Evolutionary conservation across 37 sponge, comb jelly and placozoan species (phyloP).

Genomic region (Theonella swinhoei): DNA sequence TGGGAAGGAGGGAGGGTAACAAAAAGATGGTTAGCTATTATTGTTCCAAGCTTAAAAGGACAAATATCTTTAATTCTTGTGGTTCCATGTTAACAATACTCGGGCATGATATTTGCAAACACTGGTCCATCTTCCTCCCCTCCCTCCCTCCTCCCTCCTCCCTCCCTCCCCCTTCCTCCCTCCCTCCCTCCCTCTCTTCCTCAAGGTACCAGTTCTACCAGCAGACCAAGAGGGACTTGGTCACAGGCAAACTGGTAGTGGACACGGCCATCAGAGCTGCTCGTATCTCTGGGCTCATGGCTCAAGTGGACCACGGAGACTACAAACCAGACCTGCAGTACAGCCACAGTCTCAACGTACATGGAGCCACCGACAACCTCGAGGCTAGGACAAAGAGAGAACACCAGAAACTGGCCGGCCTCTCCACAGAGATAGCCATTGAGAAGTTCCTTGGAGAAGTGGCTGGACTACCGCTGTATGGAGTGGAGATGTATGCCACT

Average conservation of each 20-base stretch:
- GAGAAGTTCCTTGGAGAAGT: slow-evolving; percentile 73
- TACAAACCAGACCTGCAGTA: slow-evolving; percentile 38
- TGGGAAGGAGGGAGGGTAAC: too few species aligned
- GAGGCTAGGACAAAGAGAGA: slow-evolving; percentile 47
- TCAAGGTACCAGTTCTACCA: slow-evolving; percentile 54
- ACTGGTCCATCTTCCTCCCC: not conserved
- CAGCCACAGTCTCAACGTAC: slow-evolving; percentile 1
- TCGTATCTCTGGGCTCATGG: slow-evolving; percentile 53
- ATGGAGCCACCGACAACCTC: slow-evolving; percentile 21
- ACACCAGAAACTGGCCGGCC: slow-evolving; percentile 63
- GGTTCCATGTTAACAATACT: not conserved
- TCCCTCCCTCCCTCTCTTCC: not conserved
- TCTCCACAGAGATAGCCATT: slow-evolving; percentile 49
- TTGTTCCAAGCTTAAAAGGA: too few species aligned
- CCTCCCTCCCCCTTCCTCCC: not conserved
- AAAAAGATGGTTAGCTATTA: too few species aligned
- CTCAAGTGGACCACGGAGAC: slow-evolving; percentile 76
- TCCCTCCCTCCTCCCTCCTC: not conserved
- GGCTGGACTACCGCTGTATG: slow-evolving; percentile 49
- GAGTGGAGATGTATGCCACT: slow-evolving; percentile 58
- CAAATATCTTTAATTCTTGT: not conserved
- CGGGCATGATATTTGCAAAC: not conserved
- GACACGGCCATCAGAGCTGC: slow-evolving; percentile 26
- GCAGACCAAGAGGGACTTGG: slow-evolving; percentile 55
- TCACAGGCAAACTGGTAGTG: slow-evolving; percentile 37